Evolutionary conservation across 2,797 vertebrate species (phyloP).

Genomic region (Aselliscus stoliczkanus): DNA sequence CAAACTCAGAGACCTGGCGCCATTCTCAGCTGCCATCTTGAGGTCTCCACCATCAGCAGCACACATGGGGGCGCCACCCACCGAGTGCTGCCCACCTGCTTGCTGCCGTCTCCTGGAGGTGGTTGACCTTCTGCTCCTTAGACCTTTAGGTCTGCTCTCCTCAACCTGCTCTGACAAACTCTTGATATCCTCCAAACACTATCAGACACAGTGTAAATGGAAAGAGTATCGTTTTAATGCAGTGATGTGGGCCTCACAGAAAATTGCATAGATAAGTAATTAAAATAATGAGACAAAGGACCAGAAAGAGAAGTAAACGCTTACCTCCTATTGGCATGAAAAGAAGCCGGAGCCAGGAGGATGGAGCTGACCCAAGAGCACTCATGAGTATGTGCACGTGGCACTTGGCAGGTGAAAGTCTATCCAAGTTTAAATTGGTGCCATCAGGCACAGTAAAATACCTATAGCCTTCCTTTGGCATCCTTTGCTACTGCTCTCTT

Average conservation of each 20-base stretch:
- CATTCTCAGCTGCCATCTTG: background rate
- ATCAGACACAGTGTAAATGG: background rate
- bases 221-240: background rate
- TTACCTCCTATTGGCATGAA: background rate
- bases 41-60: rapidly evolving
- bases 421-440: background rate
- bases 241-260: background rate
- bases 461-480: background rate
- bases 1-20: background rate
- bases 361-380: background rate
- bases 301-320: background rate
- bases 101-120: background rate
- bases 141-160: background rate
- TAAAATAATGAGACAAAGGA: background rate
- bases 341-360: background rate
- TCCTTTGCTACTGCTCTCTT: background rate
- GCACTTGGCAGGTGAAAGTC: background rate
- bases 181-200: background rate
- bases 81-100: background rate
- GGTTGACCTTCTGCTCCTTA: background rate
- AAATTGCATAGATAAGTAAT: background rate
- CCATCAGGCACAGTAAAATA: background rate
- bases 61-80: background rate
- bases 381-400: background rate
- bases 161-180: background rate